Base-by-base conservation (phyloP, 2,888 invertebrate species). In the Tineola bisselliella region DNA sequence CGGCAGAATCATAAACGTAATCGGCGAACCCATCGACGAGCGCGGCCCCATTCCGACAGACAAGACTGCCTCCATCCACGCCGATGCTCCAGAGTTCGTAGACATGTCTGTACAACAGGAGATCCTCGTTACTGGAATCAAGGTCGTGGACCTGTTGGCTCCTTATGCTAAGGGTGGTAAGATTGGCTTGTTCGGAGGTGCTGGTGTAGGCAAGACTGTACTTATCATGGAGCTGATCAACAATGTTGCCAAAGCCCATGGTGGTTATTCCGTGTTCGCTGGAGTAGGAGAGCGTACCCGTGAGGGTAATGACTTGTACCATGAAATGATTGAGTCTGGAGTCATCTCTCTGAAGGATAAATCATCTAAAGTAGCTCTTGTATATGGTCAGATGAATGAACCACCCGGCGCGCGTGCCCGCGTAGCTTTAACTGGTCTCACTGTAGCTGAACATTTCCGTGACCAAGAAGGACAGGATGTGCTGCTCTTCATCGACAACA, bases 301-400 rank as follows among this genome's bases (percentile, higher is more conserved):
- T 70, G 97, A 98, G 81, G 97, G 97, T 62, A 98, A 98, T 77
- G 97, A 98, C 88, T 89, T 98, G 69, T 98, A 97, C 81, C 93
- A 95, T 79, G 97, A 98, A 88, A 98, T 98, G 97, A 97, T 97
- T 81, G 96, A 96, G 79, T 91, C 93, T 61, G 95, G 95, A 72
- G 97, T 97, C 66, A 97, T 97, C 76, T 95, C 95, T 38, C 88
- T 97, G 11, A 95, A 93, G 70, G 95, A 95, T 76, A 93, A 94
- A 76, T 91, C 92, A 31, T 97, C 97, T 8, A 98, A 98, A 87
- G 96, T 96, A 75, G 92, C 96, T 0, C 90, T 97, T 62, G 97
- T 97, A 66, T 98, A 96, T 72, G 97, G 97, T 57, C 97, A 97
- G 88, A 97, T 97, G 97, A 97, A 98, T 79, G 97, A 98, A 87